phyloP scores from a whole-genome alignment of 2,888 invertebrate genomes.

The Heteropelma amictum region DNA sequence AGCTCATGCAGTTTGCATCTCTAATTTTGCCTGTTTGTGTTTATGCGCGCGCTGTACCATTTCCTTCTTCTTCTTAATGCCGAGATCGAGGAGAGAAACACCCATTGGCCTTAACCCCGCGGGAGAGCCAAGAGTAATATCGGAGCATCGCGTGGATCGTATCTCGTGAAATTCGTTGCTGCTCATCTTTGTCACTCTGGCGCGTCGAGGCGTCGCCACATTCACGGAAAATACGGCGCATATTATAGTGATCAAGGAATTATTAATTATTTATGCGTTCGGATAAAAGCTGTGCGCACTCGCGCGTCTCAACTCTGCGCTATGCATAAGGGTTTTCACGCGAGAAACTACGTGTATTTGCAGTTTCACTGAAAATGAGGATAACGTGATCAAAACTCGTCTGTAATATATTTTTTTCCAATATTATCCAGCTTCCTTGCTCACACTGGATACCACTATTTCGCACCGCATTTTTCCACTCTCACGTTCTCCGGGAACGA shows the following conservation, averaged over 20 bases:
- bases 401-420: no score
- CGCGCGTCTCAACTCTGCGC: not conserved
- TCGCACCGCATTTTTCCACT: no score
- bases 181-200: not conserved
- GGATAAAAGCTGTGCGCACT: not conserved
- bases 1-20: not conserved
- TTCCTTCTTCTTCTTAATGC: not conserved
- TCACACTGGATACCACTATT: no score
- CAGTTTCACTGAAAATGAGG: no score
- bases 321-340: no score
- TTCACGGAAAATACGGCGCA: constrained; percentile 13
- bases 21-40: not conserved
- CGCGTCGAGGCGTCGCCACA: constrained; percentile 34
- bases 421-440: no score
- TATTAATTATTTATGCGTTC: constrained; percentile 28
- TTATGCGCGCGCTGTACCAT: not conserved
- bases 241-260: constrained; percentile 32
- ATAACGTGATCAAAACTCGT: no score
- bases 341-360: no score
- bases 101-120: constrained; percentile 36
- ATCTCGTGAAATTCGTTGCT: constrained; percentile 32
- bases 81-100: not conserved
- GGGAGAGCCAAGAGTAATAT: constrained; percentile 11
- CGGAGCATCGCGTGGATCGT: not conserved
- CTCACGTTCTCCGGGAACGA: no score